Evolutionary conservation across 1,140 invertebrate genomes (phyloP).

Genomic region (Araneus ventricosus): DNA sequence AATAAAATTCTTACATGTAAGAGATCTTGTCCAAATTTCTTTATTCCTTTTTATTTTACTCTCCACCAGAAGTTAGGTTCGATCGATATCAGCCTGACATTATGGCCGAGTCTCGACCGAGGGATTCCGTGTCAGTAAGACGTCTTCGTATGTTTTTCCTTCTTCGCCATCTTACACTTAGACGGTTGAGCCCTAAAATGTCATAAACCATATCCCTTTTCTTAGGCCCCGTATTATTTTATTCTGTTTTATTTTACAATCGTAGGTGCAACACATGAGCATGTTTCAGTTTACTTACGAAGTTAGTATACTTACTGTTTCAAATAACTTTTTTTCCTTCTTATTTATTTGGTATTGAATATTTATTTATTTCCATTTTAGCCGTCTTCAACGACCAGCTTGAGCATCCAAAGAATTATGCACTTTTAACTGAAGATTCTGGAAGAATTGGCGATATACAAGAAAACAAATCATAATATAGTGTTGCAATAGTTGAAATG

Average conservation of each 20-base stretch:
- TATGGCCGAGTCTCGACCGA: neutral
- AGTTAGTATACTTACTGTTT: too few species aligned
- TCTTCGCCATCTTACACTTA: neutral
- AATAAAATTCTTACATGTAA: slow-evolving; percentile 47
- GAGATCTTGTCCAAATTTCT: slow-evolving; percentile 24
- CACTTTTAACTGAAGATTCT: too few species aligned
- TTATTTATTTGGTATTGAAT: too few species aligned
- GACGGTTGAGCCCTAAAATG: neutral
- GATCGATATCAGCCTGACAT: slow-evolving; percentile 34
- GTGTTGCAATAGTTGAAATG: too few species aligned
- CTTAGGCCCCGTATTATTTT: neutral
- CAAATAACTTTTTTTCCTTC: too few species aligned
- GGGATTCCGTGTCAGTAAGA: neutral
- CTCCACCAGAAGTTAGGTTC: neutral
- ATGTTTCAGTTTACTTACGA: too few species aligned
- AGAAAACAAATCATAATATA: too few species aligned
- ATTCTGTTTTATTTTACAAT: neutral
- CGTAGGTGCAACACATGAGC: too few species aligned
- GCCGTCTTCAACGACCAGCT: too few species aligned
- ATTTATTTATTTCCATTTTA: too few species aligned
- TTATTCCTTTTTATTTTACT: neutral
- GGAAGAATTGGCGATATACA: too few species aligned
- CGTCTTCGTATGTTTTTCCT: neutral
- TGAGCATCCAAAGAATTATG: too few species aligned
- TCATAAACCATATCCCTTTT: neutral